Base-by-base conservation (phyloP, 1,140 invertebrate genomes). In the Aphaenogaster ashmeadi region DNA sequence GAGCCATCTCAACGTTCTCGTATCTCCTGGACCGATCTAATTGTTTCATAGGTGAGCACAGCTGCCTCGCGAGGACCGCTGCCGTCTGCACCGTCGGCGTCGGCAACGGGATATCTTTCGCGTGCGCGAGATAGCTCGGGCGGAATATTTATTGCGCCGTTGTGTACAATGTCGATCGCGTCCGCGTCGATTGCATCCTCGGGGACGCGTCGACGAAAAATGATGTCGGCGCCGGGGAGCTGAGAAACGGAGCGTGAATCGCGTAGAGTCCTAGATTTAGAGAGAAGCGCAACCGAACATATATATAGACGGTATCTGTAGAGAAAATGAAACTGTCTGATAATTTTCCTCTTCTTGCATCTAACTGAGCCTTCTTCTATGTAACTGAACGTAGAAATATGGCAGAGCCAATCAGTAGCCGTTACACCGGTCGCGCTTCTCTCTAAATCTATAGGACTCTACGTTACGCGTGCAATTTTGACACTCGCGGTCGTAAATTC, bases 21-120 rank as follows among this genome's bases (percentile, higher is more conserved):
- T 93, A 94, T 94, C 93, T 89, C 56, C 9, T 47, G 72, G 81
- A 74, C 77, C 91, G 90, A 94, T 94, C 94, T 92, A 92, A 94
- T 94, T 94, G 92, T 93, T 94, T 92, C 91, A 91, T 86, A 91
- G 89, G 74, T 89, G 92, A 92, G 92, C 87, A 78, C 89, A 62
- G 86, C 89, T 86, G 75, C 86, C 54, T 89, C 83, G 71, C 64
- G 41, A 52, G 87, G 69, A 78, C 27, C 27, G 50, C 38, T 66
- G 60, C 60, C 62, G 52, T 75, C 74, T 75, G 74, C 58, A 74
- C 74, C 74, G 33, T 60, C 50, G 18, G 54, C 58, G 78, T 67
- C 52, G 66, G n/a, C 60, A 77, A 89, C 54, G 88, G 44, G 27
- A 47, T 89, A 86, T 86, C 67, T 86, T 78, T 18, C 60, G 27